Conservation (phyloP, 2,888 invertebrate genomes). For the Drosophila subsilvestris region DNA sequence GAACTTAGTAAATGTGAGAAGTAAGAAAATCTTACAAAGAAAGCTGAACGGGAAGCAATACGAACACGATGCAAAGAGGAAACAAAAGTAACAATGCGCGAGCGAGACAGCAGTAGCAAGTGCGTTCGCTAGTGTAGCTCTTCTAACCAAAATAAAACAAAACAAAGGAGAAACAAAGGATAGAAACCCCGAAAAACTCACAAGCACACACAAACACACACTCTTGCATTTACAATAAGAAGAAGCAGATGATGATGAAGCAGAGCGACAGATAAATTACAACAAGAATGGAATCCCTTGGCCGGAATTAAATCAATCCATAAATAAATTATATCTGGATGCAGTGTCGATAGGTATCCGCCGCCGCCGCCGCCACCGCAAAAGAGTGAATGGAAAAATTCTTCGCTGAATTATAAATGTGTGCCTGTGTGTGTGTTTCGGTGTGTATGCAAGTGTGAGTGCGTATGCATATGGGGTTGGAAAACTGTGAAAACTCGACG, state of each 20-base stretch:
- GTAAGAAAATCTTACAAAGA: constrained; percentile 16
- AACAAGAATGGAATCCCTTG: constrained; percentile 48
- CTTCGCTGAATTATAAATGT: constrained; percentile 35
- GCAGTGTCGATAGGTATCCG: constrained; percentile 16
- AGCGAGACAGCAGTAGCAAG: constrained; percentile 55
- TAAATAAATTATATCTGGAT: constrained; percentile 15
- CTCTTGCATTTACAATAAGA: constrained; percentile 67
- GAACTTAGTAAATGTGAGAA: constrained; percentile 3
- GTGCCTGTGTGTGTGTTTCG: constrained; percentile 49
- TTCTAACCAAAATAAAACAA: constrained; percentile 79
- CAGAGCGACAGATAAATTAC: constrained; percentile 37
- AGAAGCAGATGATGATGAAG: constrained; percentile 50
- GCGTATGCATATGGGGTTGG: constrained; percentile 72
- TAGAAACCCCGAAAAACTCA: constrained; percentile 78
- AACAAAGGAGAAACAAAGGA: constrained; percentile 80
- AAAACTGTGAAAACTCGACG: constrained; percentile 67
- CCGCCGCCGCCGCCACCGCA: not conserved
- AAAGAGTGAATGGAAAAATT: constrained; percentile 36
- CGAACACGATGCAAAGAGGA: constrained; percentile 65
- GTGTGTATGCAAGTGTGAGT: constrained; percentile 55
- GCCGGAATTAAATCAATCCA: constrained; percentile 24
- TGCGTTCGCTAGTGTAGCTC: constrained; percentile 62
- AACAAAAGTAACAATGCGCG: constrained; percentile 69
- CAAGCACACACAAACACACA: constrained; percentile 52
- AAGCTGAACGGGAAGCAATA: constrained; percentile 31